These are phyloP conservation scores for Heliconius congener DNA, from an alignment of 1,140 invertebrate genomes.

Conservation along the genomic window DNA sequence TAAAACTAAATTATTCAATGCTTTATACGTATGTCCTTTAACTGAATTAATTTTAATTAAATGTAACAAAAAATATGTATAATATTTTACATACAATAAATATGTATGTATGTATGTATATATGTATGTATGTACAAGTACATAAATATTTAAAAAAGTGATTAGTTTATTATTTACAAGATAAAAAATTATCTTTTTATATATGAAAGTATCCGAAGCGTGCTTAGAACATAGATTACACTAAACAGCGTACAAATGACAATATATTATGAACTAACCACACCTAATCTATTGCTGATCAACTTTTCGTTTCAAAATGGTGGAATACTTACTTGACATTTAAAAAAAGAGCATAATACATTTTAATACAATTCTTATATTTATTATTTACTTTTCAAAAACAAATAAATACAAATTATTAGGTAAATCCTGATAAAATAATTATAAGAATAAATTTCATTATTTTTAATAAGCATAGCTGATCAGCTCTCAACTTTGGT, in stretches of 20 bases:
- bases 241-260: slow-evolving; percentile 14
- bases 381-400: too few species aligned
- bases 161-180: slow-evolving; percentile 1
- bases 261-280: slow-evolving; percentile 15
- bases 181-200: neutral
- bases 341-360: neutral
- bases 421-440: too few species aligned
- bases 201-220: slow-evolving; percentile 3
- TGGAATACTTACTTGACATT: neutral
- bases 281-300: slow-evolving; percentile 17
- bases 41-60: neutral
- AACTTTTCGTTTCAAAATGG: neutral
- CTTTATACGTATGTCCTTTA: neutral
- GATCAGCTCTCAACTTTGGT: slow-evolving; percentile 30
- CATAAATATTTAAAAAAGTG: neutral
- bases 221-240: slow-evolving; percentile 20
- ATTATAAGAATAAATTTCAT: neutral
- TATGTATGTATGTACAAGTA: neutral
- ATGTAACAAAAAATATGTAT: neutral
- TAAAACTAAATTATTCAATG: neutral
- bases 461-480: neutral
- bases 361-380: neutral
- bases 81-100: too few species aligned
- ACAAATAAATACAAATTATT: neutral
- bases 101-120: neutral